Evolutionary conservation across 2,888 invertebrate species (phyloP).

Genomic region (Terebella lapidaria): DNA sequence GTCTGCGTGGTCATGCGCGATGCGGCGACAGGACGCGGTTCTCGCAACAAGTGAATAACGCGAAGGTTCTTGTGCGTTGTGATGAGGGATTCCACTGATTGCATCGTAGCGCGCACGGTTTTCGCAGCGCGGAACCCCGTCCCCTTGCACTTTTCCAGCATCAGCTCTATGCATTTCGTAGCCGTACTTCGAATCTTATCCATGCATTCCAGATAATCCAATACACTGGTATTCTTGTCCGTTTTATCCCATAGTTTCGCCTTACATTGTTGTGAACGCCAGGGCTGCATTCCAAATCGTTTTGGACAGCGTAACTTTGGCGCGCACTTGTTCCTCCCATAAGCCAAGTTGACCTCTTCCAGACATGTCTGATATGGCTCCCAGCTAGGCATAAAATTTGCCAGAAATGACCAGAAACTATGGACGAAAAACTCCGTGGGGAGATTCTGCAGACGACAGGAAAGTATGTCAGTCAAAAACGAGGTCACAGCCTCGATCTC

Average conservation of each 20-base stretch:
- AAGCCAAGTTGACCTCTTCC: not conserved
- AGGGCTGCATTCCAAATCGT: not conserved
- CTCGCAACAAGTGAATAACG: not conserved
- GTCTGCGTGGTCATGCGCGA: not conserved
- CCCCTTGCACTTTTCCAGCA: not conserved
- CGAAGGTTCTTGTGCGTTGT: not conserved
- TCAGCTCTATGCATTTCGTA: not conserved
- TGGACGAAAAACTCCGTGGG: not conserved
- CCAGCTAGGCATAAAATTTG: not conserved
- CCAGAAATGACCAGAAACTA: not conserved
- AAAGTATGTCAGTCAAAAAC: not conserved
- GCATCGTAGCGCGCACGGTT: not conserved
- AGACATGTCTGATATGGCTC: not conserved
- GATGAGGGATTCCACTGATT: not conserved
- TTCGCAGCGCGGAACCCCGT: not conserved
- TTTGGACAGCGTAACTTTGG: not conserved
- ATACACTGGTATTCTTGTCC: not conserved
- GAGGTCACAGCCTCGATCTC: not conserved
- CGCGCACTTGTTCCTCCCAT: not conserved
- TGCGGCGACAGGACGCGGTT: not conserved
- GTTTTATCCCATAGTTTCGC: not conserved
- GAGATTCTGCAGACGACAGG: not conserved
- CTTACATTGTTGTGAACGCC: not conserved
- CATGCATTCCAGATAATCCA: not conserved
- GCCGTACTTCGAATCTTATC: not conserved